Percentiles rank a stretch among this genome's conserved stretches.
These are phyloP conservation scores for Gymnothorax reevesii DNA, from an alignment of 2,797 vertebrate genomes.

Conservation along the genomic window DNA sequence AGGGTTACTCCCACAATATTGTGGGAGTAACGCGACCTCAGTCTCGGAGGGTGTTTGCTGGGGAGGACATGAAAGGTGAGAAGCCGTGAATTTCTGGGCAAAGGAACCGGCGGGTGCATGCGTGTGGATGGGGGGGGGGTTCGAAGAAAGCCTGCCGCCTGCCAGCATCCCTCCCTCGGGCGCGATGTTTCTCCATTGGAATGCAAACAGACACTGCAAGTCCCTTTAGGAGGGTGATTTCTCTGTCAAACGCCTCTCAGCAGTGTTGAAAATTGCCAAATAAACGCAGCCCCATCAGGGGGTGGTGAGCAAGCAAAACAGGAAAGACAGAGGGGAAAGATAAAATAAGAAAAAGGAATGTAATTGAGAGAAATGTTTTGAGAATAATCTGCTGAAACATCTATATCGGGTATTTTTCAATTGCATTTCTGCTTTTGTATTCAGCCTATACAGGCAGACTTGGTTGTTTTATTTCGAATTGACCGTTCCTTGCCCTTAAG, in stretches of 20 bases:
- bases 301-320: neutral
- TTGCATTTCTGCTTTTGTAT: too few relatives aligned
- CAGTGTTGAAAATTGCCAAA: neutral
- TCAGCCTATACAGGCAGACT: too few relatives aligned
- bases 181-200: neutral
- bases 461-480: too few relatives aligned
- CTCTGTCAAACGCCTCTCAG: neutral
- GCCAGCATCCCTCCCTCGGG: neutral
- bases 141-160: neutral
- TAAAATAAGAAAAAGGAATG: neutral
- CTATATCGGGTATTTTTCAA: too few relatives aligned
- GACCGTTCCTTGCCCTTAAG: too few relatives aligned
- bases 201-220: neutral
- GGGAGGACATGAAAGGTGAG: neutral
- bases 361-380: neutral
- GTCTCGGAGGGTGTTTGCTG: neutral
- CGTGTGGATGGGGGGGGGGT: neutral
- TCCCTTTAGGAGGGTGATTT: neutral
- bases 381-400: neutral
- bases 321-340: neutral
- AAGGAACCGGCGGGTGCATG: too few relatives aligned
- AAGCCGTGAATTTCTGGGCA: neutral
- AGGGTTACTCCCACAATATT: neutral
- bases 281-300: neutral
- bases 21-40: neutral